Evolutionary conservation across 2,113 vertebrate genomes (phyloP), one percentile per base, ranked within the genome.

Genomic region (Tachycineta bicolor): DNA sequence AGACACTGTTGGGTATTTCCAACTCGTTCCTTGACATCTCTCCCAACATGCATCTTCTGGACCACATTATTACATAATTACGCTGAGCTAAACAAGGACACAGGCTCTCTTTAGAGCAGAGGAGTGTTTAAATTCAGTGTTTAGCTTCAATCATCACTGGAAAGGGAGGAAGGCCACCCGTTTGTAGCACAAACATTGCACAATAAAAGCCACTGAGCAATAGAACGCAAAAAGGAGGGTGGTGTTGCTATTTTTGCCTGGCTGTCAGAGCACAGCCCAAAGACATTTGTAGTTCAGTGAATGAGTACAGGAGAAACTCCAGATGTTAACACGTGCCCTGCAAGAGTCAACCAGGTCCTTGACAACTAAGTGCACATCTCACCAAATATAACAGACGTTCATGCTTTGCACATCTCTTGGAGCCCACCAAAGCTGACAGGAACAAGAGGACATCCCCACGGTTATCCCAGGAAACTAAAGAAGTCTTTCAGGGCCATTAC

Each of bases 171-270:
- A 89, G 64, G 46, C 21, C 62, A 94, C 22, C 20, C 2, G 0
- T 81, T 86, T 60, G 26, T 31, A 89, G 49, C n/a, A 69, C 65
- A 69, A n/a, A 7, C 15, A 26, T 12, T 2, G 4, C 17, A 11
- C 18, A 46, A 28, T 20, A 34, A 60, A 46, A 62, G 53, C 39
- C 20, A 76, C 34, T 0, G 3, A 82, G 59, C 0, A 0, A 58
- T 67, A 73, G 44, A 65, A 65, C 0, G 2, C 2, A 34, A 33
- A 76, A 39, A 85, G 5, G 14, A 49, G 21, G 34, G 43, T 2
- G 9, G 23, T 12, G 8, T 1, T 67, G 43, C 33, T 83, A 4
- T 37, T 90, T 67, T 29, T 22, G 34, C 58, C 87, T 67, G 67
- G 21, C 24, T 63, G 21, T 62, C 6, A 5, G 60, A 77, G 44